Base-by-base conservation (phyloP, 1,140 invertebrate species). In the Apis florea region DNA sequence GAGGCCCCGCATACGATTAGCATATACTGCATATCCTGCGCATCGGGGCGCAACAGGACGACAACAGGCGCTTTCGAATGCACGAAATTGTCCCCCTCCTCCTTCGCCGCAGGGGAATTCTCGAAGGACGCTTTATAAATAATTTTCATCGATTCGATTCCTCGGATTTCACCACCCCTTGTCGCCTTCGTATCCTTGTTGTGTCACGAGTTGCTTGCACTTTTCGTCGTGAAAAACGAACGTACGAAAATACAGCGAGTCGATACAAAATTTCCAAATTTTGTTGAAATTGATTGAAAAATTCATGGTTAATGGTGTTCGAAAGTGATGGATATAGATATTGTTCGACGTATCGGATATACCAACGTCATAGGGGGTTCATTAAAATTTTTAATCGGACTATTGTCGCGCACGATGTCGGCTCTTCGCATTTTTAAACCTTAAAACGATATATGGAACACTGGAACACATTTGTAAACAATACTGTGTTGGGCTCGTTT, bases 11-110 rank as follows among this genome's bases (percentile, higher is more conserved):
- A 88, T 84, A 64, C 69, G 51, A 87, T 88, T 87, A 84, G 83
- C 85, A 87, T 87, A 82, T 87, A 82, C 49, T 66, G 76, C 77
- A 64, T 88, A 87, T 87, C 75, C 82, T 87, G 77, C 79, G 72
- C 79, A 84, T 84, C 58, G 85, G 26, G 31, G 77, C 84, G 66
- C 70, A 84, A 84, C 82, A 75, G 67, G 75, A 87, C 54, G 53
- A 83, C 78, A 68, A 40, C 49, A 40, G 31, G 24, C 51, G 63
- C 51, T 54, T 85, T 79, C 72, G 79, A 73, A 85, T 83, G 83
- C 81, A 85, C 74, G 75, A 79, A 83, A 80, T 68, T 83, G 24
- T 63, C 66, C 31, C 17, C 49, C 49, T 21, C 66, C 26, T 5
- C 5, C 31, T 40, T 5, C 31, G 2, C 5, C 31, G 31, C 31